Evolutionary conservation across 2,888 invertebrate genomes (phyloP).

Genomic region (Platycheirus albimanus): DNA sequence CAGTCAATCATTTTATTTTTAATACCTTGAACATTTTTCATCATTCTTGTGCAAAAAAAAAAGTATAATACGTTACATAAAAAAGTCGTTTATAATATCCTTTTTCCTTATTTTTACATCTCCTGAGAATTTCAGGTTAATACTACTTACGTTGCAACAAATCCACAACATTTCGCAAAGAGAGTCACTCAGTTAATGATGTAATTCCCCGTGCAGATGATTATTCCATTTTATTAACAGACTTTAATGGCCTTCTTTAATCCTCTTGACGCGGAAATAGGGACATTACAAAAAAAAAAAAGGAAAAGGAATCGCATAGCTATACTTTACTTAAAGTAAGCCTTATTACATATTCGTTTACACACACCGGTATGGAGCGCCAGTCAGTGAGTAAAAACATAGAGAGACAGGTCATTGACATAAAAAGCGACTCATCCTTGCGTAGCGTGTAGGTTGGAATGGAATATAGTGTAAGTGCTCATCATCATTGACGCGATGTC

Average conservation of each 20-base stretch:
- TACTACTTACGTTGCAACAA: not conserved
- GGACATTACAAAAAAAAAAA: constrained; percentile 7
- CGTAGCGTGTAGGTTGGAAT: not conserved
- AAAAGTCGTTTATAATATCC: no score
- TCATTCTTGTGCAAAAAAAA: no score
- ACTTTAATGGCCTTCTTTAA: constrained; percentile 22
- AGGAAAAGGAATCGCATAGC: constrained; percentile 21
- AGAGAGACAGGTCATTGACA: constrained; percentile 60
- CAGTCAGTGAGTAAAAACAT: constrained; percentile 23
- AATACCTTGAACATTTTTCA: no score
- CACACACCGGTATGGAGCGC: constrained; percentile 20
- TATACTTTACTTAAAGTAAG: constrained; percentile 29
- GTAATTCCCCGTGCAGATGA: not conserved
- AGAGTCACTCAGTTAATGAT: not conserved
- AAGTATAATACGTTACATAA: no score
- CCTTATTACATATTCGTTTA: constrained; percentile 28
- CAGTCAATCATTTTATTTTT: no score
- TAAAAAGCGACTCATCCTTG: constrained; percentile 55
- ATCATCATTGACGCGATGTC: constrained; percentile 33
- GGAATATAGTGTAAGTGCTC: constrained; percentile 13
- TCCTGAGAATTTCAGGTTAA: not conserved
- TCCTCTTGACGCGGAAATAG: constrained; percentile 21
- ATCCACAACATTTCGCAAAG: not conserved
- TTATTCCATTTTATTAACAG: constrained; percentile 33
- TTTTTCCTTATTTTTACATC: not conserved